A percentile compares a stretch with the other conserved stretches of the same genome.
These are phyloP conservation scores for Bubalus kerabau DNA, from an alignment of 2,113 vertebrate species.

Conservation along the genomic window DNA sequence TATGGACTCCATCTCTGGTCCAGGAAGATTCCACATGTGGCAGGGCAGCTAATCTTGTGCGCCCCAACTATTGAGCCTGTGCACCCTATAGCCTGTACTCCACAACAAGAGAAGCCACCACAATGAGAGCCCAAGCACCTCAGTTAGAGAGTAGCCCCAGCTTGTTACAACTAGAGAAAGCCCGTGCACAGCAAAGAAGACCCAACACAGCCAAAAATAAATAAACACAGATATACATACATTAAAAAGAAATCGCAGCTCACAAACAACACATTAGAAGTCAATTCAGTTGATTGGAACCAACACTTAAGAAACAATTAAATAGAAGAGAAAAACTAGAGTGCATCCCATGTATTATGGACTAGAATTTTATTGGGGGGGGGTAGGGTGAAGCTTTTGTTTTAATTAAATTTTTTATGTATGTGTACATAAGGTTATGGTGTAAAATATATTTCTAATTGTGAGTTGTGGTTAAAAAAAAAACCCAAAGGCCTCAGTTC, in stretches of 20 bases:
- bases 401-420: neutral
- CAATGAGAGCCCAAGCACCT: neutral
- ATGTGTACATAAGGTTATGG: neutral
- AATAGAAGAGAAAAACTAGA: neutral
- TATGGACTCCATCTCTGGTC: neutral
- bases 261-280: neutral
- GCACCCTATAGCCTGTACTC: neutral
- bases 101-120: neutral
- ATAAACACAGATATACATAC: neutral
- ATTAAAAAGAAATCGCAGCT: neutral
- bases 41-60: neutral
- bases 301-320: neutral
- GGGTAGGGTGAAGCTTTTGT: neutral
- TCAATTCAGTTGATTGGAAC: neutral
- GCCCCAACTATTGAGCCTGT: neutral
- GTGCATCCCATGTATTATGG: neutral
- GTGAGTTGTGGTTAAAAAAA: neutral
- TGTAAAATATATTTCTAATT: neutral
- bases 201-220: neutral
- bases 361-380: neutral
- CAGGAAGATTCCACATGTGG: neutral
- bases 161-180: neutral
- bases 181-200: neutral
- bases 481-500: neutral
- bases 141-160: neutral